These are phyloP conservation scores for Dolomedes plantarius DNA, from an alignment of 2,888 invertebrate genomes.

Conservation along the genomic window DNA sequence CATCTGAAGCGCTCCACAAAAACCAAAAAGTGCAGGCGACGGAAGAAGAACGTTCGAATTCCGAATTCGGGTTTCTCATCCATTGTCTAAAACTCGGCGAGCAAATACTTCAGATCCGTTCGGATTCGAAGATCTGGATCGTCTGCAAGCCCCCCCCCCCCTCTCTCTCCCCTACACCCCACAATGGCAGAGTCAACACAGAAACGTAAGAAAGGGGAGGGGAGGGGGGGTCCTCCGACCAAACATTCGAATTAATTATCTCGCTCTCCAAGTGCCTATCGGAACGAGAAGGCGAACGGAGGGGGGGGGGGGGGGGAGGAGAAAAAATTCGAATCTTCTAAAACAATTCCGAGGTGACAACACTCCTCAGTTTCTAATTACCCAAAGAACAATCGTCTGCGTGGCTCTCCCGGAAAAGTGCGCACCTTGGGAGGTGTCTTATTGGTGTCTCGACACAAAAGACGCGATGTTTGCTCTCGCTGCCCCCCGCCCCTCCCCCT, in stretches of 20 bases:
- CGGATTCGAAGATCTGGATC: not conserved
- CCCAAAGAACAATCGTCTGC: not conserved
- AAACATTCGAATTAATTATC: conserved; percentile 1
- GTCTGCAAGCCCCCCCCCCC: not conserved
- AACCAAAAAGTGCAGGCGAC: no score
- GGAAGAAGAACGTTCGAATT: not conserved
- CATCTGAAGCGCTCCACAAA: not conserved
- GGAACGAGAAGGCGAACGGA: not conserved
- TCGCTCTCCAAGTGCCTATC: not conserved
- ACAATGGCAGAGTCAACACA: not conserved
- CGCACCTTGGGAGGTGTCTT: conserved; percentile 1
- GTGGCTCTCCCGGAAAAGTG: not conserved
- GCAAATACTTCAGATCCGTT: not conserved
- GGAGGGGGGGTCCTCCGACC: not conserved
- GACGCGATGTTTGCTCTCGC: not conserved
- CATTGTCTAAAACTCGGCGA: not conserved
- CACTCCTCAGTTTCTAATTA: not conserved
- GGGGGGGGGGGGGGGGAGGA: not conserved
- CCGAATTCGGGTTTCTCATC: not conserved
- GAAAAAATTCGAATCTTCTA: not conserved
- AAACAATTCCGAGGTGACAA: not conserved
- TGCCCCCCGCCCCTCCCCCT: not conserved
- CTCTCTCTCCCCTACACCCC: not conserved
- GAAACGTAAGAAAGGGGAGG: not conserved
- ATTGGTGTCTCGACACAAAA: not conserved